phyloP scores from a whole-genome alignment of 2,888 invertebrate genomes.

The Drepanosiphum platanoidis region DNA sequence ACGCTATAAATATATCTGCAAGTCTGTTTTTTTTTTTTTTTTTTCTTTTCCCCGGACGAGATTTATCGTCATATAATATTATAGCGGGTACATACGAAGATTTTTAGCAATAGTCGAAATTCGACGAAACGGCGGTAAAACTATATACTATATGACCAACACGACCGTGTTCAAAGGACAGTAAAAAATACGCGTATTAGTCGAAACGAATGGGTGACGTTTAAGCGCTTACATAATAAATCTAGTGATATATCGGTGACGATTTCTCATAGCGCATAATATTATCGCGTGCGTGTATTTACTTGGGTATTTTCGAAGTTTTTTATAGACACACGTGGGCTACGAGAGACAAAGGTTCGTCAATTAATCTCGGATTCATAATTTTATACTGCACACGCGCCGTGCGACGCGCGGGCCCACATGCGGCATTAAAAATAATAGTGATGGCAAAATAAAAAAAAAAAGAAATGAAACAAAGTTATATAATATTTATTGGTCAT shows the following conservation, averaged over 20 bases:
- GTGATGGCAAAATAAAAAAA: background rate
- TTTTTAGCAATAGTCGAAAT: too few species aligned
- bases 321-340: constrained; percentile 33
- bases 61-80: background rate
- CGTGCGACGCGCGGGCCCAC: background rate
- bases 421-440: constrained; percentile 4
- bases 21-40: too few species aligned
- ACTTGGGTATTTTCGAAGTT: background rate
- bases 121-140: too few species aligned
- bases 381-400: constrained; percentile 20
- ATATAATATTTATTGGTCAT: constrained; percentile 29
- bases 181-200: too few species aligned
- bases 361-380: constrained; percentile 56
- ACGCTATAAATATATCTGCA: too few species aligned
- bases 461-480: too few species aligned
- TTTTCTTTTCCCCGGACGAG: background rate
- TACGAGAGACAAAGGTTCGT: constrained; percentile 52
- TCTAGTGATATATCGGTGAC: background rate
- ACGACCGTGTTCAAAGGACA: too few species aligned
- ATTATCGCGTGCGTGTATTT: background rate
- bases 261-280: background rate
- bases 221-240: too few species aligned
- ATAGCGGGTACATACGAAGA: background rate
- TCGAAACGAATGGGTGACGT: too few species aligned
- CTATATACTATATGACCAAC: too few species aligned